phyloP scores from a whole-genome alignment of 2,113 vertebrate species.

The Acanthochromis polyacanthus region DNA sequence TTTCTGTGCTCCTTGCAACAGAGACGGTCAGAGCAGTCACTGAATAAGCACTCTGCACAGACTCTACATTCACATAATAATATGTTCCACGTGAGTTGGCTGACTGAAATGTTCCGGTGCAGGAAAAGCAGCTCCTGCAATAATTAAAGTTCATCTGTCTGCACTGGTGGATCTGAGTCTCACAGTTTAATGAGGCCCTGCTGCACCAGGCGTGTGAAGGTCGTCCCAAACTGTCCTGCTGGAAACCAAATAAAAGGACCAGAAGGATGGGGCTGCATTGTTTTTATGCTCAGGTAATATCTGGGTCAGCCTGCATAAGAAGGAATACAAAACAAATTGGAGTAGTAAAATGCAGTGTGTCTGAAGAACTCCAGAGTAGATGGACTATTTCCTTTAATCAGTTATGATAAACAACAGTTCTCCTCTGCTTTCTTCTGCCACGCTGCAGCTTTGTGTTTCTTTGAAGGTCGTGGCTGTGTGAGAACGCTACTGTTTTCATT shows the following conservation, averaged over 20 bases:
- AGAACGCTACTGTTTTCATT: slow-evolving; percentile 35
- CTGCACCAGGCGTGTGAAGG: slow-evolving; percentile 44
- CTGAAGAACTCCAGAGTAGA: slow-evolving; percentile 11
- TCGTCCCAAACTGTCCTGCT: slow-evolving; percentile 15
- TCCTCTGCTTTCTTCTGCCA: slow-evolving; percentile 24
- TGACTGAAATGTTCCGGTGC: slow-evolving; percentile 12
- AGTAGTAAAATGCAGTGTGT: neutral
- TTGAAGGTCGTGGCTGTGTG: slow-evolving; percentile 57
- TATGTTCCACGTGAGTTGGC: slow-evolving; percentile 1
- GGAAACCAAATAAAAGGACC: slow-evolving; percentile 22
- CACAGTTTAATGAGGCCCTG: slow-evolving; percentile 45
- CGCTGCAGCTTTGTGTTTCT: slow-evolving; percentile 15
- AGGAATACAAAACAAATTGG: neutral
- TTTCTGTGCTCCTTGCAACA: neutral
- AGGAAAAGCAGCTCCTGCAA: slow-evolving; percentile 25
- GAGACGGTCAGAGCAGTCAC: slow-evolving; percentile 18
- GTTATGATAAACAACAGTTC: slow-evolving; percentile 20
- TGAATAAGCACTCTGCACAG: slow-evolving; percentile 3
- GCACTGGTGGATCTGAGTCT: slow-evolving; percentile 38
- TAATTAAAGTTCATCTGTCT: slow-evolving; percentile 59
- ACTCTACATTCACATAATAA: slow-evolving; percentile 8
- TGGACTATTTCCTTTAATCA: slow-evolving; percentile 4
- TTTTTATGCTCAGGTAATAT: slow-evolving; percentile 31
- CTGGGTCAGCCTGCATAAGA: slow-evolving; percentile 29
- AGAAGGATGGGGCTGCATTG: slow-evolving; percentile 38